phyloP scores from a whole-genome alignment of 2,113 vertebrate species.

The Charina bottae region DNA sequence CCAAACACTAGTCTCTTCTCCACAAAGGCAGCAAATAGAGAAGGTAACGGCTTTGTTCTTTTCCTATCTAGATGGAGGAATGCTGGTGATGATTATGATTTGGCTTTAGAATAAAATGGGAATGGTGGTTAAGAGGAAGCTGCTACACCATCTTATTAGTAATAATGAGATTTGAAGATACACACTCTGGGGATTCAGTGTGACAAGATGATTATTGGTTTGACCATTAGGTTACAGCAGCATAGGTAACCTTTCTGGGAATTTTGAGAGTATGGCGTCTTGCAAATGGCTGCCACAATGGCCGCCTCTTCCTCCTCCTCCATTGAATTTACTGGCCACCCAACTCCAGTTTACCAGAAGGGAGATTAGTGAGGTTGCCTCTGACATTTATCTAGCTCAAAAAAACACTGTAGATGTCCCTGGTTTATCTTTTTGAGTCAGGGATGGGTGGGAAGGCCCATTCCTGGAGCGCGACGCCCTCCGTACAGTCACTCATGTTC shows the following conservation, averaged over 20 bases:
- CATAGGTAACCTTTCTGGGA: not conserved
- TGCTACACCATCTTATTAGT: not conserved
- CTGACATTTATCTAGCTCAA: not conserved
- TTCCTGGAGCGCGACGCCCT: too few relatives aligned
- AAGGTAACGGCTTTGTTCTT: conserved; percentile 67
- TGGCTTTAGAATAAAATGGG: not conserved
- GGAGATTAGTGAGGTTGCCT: not conserved
- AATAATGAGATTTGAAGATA: not conserved
- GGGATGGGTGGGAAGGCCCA: too few relatives aligned
- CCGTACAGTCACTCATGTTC: too few relatives aligned
- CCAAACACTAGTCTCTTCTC: conserved; percentile 53
- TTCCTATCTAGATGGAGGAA: not conserved
- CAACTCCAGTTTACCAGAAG: not conserved
- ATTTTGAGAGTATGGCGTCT: not conserved
- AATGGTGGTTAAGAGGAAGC: not conserved
- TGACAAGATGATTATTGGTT: not conserved
- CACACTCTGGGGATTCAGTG: not conserved
- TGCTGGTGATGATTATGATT: not conserved
- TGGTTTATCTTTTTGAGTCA: not conserved
- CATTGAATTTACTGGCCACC: not conserved
- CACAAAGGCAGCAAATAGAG: conserved; percentile 37
- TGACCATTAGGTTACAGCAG: not conserved
- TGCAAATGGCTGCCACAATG: not conserved
- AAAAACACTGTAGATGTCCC: not conserved
- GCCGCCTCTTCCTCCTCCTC: too few relatives aligned